A percentile compares a stretch with the other conserved stretches of the same genome.
Evolutionary conservation across 1,140 invertebrate genomes (phyloP).

Genomic region (Akabosia matsudoensis): DNA sequence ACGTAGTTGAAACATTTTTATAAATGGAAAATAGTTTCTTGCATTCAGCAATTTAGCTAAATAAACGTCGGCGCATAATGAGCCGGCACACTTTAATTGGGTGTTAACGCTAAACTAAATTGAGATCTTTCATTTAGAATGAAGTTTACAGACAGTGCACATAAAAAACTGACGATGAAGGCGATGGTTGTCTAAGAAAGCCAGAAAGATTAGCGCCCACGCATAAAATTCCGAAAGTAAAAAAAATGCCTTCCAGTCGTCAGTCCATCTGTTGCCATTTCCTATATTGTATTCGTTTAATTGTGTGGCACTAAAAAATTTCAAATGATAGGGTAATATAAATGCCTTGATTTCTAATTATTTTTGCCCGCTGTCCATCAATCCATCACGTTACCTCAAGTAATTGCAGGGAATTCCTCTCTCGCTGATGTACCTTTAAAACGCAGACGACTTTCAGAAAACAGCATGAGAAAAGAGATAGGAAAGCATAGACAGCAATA

Average conservation of each 20-base stretch:
- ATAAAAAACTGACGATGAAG: too few relatives aligned
- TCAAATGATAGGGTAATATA: conserved; percentile 1
- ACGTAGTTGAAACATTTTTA: too few relatives aligned
- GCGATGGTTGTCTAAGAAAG: too few relatives aligned
- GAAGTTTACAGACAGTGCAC: too few relatives aligned
- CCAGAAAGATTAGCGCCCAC: conserved; percentile 15
- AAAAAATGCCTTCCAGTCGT: too few relatives aligned
- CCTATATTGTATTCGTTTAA: not conserved
- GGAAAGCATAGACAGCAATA: not conserved
- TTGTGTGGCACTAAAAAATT: conserved; percentile 15
- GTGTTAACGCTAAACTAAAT: conserved; percentile 1
- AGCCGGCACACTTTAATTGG: not conserved
- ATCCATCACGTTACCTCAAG: conserved; percentile 6
- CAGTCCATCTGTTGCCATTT: too few relatives aligned
- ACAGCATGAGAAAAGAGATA: not conserved
- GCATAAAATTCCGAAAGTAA: too few relatives aligned
- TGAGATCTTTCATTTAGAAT: too few relatives aligned
- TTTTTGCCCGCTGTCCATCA: conserved; percentile 18
- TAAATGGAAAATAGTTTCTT: too few relatives aligned
- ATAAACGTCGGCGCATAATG: not conserved
- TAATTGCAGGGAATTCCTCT: conserved; percentile 1
- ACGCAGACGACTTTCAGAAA: too few relatives aligned
- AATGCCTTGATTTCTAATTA: conserved; percentile 19
- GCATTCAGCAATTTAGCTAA: not conserved
- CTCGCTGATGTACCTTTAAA: not conserved